Base-by-base conservation (phyloP, 2,888 invertebrate species). In the Chrysodeixis includens region DNA sequence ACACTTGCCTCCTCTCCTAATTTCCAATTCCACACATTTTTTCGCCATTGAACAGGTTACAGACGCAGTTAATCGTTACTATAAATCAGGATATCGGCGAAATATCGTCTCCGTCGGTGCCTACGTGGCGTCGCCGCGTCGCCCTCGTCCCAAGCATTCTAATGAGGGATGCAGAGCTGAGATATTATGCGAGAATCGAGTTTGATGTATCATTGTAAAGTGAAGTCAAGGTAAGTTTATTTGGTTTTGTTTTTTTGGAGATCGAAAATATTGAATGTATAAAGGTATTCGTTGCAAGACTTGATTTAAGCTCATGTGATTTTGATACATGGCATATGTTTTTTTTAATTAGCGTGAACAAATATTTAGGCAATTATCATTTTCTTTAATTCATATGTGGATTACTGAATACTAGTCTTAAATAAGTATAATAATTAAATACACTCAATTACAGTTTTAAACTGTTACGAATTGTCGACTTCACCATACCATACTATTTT, bases 41-140 rank as follows among this genome's bases (percentile, higher is more conserved):
- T 81, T 71, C 62, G 16, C 69, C 59, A 80, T 77, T 67, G 66
- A 64, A 61, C 58, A 56, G 57, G 66, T 64, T 59, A 79, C 67
- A 69, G 65, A 74, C 69, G 57, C 62, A 67, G 69, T 69, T 78
- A 82, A 81, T 77, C 73, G 78, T 26, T 58, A 69, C 83, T 68
- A 91, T 90, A 91, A 91, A 90, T 91, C 90, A 88, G 88, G 88
- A 84, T 89, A 78, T 87, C 86, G 82, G 75, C 83, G 81, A 88
- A 89, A 90, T 90, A 90, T 89, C 86, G 87, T 86, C 83, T 87
- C 66, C 77, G 76, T 74, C 79, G 72, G 68, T 76, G 71, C 67
- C 72, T 80, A 74, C 81, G 77, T 75, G 73, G 75, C 69, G 69
- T 74, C 55, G 62, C n/a, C n/a, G n/a, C n/a, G 56, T 78, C n/a